Base-by-base conservation (phyloP, 2,888 invertebrate species). In the Thymelicus lineola region DNA sequence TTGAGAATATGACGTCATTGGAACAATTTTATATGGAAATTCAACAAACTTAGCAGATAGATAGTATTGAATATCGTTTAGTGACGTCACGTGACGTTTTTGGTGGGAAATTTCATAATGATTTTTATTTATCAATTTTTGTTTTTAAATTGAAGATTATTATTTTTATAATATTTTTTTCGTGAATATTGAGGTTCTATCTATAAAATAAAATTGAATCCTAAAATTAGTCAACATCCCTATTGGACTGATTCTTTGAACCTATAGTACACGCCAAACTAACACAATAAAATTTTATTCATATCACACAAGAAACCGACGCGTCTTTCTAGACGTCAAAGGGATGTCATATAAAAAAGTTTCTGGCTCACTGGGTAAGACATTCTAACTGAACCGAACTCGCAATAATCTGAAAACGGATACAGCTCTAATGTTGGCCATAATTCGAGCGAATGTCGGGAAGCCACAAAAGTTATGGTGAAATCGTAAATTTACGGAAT, bases 401-500 rank as follows among this genome's bases (percentile, higher is more conserved):
- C 72, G 74, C 73, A 78, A 78, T 83, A 84, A 86, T 85, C 78
- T 78, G 70, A 66, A 67, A 76, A 76, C 80, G 82, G 80, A 82
- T 78, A 81, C 77, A 79, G 74, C 71, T 77, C 81, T 83, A 85
- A 83, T 85, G 81, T 76, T 74, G 55, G 75, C 78, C 75, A 82
- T 89, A 88, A 87, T 87, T 89, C 85, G 84, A 73, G 72, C 72
- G 77, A 75, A 82, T 84, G 86, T 86, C 81, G 81, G 81, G 82
- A 83, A 83, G 82, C 80, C 78, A 80, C 83, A 81, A 86, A 86
- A 88, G 84, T 88, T 85, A 86, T 85, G 81, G 85, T 79, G 78
- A 74, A 75, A 77, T 76, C 81, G 86, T 90, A 89, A 88, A 89
- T 89, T 82, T 75, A 66, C 69, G 35, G 73, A 71, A 72, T 73